Evolutionary conservation across 2,888 invertebrate species (phyloP).

Genomic region (Podabrus alpinus): DNA sequence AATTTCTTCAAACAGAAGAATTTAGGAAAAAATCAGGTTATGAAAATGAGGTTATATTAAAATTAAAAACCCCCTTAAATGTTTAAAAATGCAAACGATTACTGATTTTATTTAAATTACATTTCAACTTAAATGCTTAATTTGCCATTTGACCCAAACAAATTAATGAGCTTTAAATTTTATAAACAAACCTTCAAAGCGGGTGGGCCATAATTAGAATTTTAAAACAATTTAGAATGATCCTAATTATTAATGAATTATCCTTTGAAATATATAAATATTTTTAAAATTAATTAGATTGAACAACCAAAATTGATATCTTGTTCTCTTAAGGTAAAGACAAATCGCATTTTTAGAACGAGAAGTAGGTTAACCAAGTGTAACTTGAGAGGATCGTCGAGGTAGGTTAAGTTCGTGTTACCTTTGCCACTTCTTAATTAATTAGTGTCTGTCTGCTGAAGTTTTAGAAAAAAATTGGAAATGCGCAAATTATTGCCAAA

Average conservation of each 20-base stretch:
- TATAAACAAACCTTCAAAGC: not conserved
- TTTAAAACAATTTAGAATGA: not conserved
- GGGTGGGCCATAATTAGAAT: not conserved
- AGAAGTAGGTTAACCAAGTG: constrained; percentile 27
- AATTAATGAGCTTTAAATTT: constrained; percentile 3
- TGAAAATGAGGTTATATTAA: not conserved
- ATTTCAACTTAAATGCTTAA: not conserved
- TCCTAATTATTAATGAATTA: not conserved
- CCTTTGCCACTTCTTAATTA: constrained; percentile 29
- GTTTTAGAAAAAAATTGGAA: not conserved
- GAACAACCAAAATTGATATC: constrained; percentile 14
- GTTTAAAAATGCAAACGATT: not conserved
- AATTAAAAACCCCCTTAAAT: not conserved
- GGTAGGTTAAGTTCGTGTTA: constrained; percentile 35
- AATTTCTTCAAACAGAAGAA: not conserved
- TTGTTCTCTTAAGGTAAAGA: constrained; percentile 9
- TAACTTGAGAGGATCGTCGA: constrained; percentile 32
- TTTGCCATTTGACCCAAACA: not conserved
- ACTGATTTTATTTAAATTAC: not conserved
- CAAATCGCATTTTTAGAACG: constrained; percentile 19
- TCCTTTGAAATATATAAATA: not conserved
- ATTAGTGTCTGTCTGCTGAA: constrained; percentile 7
- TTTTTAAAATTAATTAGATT: not conserved
- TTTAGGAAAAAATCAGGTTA: not conserved
- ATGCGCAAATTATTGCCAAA: not conserved